Evolutionary conservation across 2,888 invertebrate species (phyloP), one percentile per base, ranked within the genome.

Genomic region (Latheticus oryzae): DNA sequence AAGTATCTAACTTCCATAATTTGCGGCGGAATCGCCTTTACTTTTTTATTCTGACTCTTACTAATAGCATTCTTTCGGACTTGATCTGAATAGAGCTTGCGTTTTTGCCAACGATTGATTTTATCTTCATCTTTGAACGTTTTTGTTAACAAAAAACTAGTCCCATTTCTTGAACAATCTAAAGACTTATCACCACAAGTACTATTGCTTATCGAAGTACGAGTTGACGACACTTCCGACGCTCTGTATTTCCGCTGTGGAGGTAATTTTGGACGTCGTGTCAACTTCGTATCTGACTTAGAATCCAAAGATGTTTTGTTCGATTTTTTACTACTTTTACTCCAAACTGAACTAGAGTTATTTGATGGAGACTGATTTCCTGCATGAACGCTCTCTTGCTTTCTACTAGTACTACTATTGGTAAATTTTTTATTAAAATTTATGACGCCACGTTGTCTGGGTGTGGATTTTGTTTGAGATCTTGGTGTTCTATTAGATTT

Each of bases 1-100:
- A 71, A 35, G 53, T 61, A 69, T 8, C 69, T 53, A n/a, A 72
- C 68, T 56, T 72, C 70, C 9, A 64, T 64, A 13, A 69, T 58
- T 53, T 67, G 68, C 3, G 62, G 66, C 0, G 59, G 55, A 12
- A 64, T 37, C 24, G 42, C 47, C 13, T 56, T 45, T 5, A 35
- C 21, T 8, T 50, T 51, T 11, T 9, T 45, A n/a, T n/a, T 33
- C 11, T 26, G 45, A 17, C 23, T 12, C 43, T 62, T 65, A 30
- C 60, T 61, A 35, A 60, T 63, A 58, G 63, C 59, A 24, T 66
- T 69, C 15, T 56, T 61, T 5, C 70, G 51, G 5, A 69, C 61
- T 1, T 12, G 21, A 17, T 68, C 64, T 37, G 67, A 64, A 40
- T 71, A 72, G 2, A 62, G 42, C 54, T 69, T 71, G 26, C 72